A percentile compares a stretch with the other conserved stretches of the same genome.
Conservation (phyloP, 2,113 vertebrate species). For the Scalopus aquaticus region DNA sequence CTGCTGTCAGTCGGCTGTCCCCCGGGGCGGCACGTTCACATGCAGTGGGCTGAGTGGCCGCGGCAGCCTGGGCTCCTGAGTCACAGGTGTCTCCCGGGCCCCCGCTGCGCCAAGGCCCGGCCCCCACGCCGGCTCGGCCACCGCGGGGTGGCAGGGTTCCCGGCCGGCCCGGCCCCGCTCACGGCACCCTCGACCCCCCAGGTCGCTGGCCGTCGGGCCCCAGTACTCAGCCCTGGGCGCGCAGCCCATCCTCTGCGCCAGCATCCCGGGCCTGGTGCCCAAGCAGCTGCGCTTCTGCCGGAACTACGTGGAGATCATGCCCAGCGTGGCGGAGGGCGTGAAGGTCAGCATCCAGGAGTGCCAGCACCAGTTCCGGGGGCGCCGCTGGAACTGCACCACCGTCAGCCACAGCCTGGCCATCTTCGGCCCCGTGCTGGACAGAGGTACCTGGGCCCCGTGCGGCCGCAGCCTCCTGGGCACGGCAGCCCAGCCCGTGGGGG, state of each 20-base stretch:
- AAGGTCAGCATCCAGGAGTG: conserved; percentile 97
- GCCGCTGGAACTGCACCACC: conserved; percentile 98
- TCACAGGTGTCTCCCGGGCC: no score
- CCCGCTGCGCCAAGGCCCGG: no score
- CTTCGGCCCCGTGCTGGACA: conserved; percentile 97
- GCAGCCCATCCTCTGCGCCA: conserved; percentile 95
- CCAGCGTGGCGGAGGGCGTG: conserved; percentile 96
- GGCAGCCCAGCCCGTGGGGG: no score
- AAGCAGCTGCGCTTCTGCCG: conserved; percentile 98
- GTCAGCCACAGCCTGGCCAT: conserved; percentile 95
- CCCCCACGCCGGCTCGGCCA: no score
- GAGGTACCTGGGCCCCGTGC: conserved; percentile 87
- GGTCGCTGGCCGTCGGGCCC: conserved; percentile 96
- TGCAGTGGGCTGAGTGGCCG: no score
- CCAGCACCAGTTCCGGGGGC: conserved; percentile 96
- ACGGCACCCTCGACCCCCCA: conserved; percentile 67
- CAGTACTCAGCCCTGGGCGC: conserved; percentile 94
- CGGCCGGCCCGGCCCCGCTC: background rate
- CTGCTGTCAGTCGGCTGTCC: no score
- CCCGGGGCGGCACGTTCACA: no score
- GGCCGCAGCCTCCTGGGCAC: no score
- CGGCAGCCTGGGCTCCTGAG: no score
- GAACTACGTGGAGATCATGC: conserved; percentile 99
- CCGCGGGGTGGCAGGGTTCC: no score
- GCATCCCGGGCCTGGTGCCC: conserved; percentile 96